Evolutionary conservation across 2,113 vertebrate genomes (phyloP).

Genomic region (Amblyopsis rosae): DNA sequence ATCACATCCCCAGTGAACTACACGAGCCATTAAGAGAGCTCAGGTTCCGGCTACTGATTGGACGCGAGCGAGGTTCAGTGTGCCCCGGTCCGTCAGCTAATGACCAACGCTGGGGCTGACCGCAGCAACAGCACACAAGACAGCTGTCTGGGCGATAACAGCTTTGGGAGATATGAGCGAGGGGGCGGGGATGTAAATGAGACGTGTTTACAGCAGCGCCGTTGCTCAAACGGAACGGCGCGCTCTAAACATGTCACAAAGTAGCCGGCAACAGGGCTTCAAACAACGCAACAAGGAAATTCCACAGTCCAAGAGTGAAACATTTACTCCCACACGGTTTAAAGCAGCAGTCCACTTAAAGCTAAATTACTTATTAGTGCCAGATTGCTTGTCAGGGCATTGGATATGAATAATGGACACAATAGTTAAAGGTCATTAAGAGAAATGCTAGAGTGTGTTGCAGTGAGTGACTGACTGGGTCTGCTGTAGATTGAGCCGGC

Average conservation of each 20-base stretch:
- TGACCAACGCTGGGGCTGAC: constrained; percentile 7
- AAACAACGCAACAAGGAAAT: constrained; percentile 24
- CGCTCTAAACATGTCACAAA: not conserved
- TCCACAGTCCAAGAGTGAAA: constrained; percentile 33
- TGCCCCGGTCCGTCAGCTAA: constrained; percentile 25
- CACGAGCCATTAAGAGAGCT: constrained; percentile 55
- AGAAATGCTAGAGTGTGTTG: constrained; percentile 19
- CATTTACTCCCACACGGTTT: constrained; percentile 32
- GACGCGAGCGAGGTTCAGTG: constrained; percentile 26
- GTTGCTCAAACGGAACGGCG: constrained; percentile 1
- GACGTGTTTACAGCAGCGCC: not conserved
- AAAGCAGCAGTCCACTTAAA: constrained; percentile 44
- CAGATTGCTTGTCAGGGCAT: constrained; percentile 41
- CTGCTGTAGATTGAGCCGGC: constrained; percentile 57
- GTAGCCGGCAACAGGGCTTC: constrained; percentile 18
- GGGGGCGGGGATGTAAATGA: too few relatives aligned
- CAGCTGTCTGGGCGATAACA: not conserved
- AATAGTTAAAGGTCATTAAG: constrained; percentile 64
- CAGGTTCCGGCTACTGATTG: constrained; percentile 20
- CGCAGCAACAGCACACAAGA: constrained; percentile 22
- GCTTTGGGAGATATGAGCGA: not conserved
- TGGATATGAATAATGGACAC: constrained; percentile 66
- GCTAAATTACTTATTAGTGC: constrained; percentile 59
- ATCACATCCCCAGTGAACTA: constrained; percentile 60
- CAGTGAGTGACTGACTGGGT: constrained; percentile 34